phyloP scores from a whole-genome alignment of 2,113 vertebrate species.

The Morone saxatilis region DNA sequence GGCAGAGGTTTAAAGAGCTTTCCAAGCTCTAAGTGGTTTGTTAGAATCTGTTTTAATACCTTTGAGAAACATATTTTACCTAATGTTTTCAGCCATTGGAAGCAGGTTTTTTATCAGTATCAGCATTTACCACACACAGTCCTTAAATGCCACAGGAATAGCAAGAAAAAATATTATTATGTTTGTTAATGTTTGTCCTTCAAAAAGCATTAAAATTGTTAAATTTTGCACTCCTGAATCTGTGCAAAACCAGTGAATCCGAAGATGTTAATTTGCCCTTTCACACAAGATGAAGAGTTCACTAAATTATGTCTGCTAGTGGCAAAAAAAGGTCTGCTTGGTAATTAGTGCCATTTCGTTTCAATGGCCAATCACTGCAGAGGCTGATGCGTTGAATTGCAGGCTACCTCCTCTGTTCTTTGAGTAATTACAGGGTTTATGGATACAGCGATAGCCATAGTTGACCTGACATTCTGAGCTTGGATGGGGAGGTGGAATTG shows the following conservation, averaged over 20 bases:
- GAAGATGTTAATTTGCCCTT: constrained; percentile 1
- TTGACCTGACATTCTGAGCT: constrained; percentile 23
- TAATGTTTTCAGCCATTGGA: not conserved
- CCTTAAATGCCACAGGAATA: constrained; percentile 13
- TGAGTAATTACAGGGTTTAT: constrained; percentile 51
- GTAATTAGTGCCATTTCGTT: constrained; percentile 39
- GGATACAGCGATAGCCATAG: constrained; percentile 2
- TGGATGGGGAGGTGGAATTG: constrained; percentile 56
- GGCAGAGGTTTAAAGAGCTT: constrained; percentile 18
- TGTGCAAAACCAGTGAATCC: not conserved
- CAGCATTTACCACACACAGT: not conserved
- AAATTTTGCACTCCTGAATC: not conserved
- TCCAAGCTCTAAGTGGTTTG: constrained; percentile 14
- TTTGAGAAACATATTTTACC: constrained; percentile 12
- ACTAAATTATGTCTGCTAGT: constrained; percentile 8
- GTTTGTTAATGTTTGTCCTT: constrained; percentile 8
- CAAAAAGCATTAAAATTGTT: not conserved
- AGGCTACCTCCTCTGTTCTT: constrained; percentile 26
- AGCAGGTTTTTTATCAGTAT: not conserved
- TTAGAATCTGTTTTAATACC: constrained; percentile 9
- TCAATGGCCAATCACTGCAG: constrained; percentile 21
- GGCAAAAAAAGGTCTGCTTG: constrained; percentile 11
- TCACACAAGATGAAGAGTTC: not conserved
- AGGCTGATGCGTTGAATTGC: constrained; percentile 40
- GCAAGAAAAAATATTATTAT: not conserved